These are phyloP conservation scores for Eudemis profundana DNA, from an alignment of 2,888 invertebrate species.

Conservation along the genomic window DNA sequence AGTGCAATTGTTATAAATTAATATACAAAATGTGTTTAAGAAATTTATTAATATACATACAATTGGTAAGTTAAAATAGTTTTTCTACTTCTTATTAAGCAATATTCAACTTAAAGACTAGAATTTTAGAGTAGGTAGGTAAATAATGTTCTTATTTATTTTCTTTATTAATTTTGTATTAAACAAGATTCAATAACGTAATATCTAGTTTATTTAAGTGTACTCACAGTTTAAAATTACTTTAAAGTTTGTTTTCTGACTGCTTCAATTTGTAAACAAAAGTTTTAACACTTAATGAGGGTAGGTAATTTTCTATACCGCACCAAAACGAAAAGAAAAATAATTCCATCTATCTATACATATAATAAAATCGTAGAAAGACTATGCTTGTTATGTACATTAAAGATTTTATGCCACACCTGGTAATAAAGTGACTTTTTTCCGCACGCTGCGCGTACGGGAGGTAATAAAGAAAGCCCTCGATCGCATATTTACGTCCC, in stretches of 20 bases:
- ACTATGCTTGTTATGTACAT: too few relatives aligned
- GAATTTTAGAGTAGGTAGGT: too few relatives aligned
- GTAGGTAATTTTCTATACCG: constrained; percentile 14
- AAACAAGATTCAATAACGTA: background rate
- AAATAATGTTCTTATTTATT: background rate
- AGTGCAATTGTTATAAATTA: constrained; percentile 60
- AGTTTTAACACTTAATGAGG: background rate
- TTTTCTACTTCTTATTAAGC: background rate
- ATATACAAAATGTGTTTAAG: constrained; percentile 72
- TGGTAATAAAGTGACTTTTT: too few relatives aligned
- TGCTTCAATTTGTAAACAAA: constrained; percentile 30
- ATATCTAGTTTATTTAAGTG: too few relatives aligned
- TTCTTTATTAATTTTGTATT: background rate
- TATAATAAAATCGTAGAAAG: too few relatives aligned
- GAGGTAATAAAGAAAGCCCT: too few relatives aligned
- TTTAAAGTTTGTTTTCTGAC: background rate
- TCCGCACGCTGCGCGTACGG: too few relatives aligned
- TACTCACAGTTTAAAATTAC: background rate
- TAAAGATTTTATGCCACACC: too few relatives aligned
- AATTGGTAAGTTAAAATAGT: constrained; percentile 69
- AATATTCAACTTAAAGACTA: background rate
- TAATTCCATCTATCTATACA: too few relatives aligned
- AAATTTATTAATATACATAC: constrained; percentile 66
- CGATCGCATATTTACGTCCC: too few relatives aligned
- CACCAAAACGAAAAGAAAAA: background rate